Evolutionary conservation across 2,113 vertebrate species (phyloP).

Genomic region (Patagioenas fasciata): DNA sequence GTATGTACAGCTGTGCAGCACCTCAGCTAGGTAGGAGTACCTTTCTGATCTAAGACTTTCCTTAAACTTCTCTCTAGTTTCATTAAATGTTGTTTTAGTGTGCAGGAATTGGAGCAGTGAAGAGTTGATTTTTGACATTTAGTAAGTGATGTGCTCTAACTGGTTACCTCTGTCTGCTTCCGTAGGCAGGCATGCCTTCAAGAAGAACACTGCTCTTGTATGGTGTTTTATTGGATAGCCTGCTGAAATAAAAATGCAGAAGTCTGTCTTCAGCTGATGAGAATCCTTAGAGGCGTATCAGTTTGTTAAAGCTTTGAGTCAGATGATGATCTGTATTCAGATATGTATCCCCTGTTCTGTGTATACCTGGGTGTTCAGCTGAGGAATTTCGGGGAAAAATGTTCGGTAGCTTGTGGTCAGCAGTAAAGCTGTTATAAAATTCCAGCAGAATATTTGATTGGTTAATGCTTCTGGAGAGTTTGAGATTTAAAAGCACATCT

Average conservation of each 20-base stretch:
- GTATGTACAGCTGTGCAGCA: not conserved
- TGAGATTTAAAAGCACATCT: not conserved
- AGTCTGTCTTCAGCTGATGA: not conserved
- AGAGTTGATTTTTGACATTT: not conserved
- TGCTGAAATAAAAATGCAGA: not conserved
- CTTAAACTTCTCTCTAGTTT: not conserved
- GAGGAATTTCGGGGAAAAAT: not conserved
- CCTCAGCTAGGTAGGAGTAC: not conserved
- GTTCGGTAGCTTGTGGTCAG: not conserved
- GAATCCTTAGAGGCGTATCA: fast-evolving
- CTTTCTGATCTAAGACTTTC: not conserved
- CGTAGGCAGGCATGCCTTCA: not conserved
- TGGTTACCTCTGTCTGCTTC: not conserved
- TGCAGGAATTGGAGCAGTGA: not conserved
- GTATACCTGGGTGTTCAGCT: not conserved
- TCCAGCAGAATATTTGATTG: not conserved
- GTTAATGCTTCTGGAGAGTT: not conserved
- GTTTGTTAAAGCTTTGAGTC: not conserved
- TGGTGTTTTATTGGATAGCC: not conserved
- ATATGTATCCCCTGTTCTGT: not conserved
- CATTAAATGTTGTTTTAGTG: not conserved
- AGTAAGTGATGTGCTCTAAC: not conserved
- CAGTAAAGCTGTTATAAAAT: not conserved
- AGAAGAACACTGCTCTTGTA: not conserved
- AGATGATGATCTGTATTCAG: not conserved